Evolutionary conservation across 2,113 vertebrate genomes (phyloP), one percentile per base, ranked within the genome.

Genomic region (Dipodomys ordii): DNA sequence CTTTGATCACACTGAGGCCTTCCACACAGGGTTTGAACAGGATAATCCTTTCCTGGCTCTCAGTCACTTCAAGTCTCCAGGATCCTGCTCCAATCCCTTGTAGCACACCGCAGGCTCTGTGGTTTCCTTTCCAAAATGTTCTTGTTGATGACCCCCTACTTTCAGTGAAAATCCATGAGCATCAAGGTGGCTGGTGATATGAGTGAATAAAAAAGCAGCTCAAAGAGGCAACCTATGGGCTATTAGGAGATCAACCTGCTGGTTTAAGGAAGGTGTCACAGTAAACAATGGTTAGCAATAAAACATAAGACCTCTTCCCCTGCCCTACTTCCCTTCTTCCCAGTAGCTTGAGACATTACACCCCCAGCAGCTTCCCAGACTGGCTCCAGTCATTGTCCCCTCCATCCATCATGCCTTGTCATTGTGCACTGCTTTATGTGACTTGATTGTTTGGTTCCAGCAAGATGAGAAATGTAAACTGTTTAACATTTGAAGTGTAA

Each of bases 161-260:
- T 81, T 64, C 30, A 83, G 19, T 13, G 77, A 88, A 95, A 96
- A 88, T 46, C 22, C 32, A 30, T 82, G 16, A 93, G 22, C 23
- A 68, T 3, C 49, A 72, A 92, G 49, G 25, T 3, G 44, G 30
- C 23, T 74, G 28, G 57, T 67, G 23, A 84, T 62, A 62, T 46
- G 28, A 86, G 60, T 32, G 13, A 67, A 23, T 22, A 79, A 3
- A 76, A 30, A 49, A 6, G 7, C 79, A 2, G 89, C 22, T 72
- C 25, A 76, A 72, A 71, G n/a, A 72, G 62, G 8, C 53, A 35
- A n/a, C 28, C 53, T 32, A 27, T 25, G 32, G 62, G 32, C 7
- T 72, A 25, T 30, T 62, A 44, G 49, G 27, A 44, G 16, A 79
- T 8, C 11, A 83, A 16, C 4, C 6, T 53, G 49, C 30, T 65